Evolutionary conservation across 2,888 invertebrate genomes (phyloP).

Genomic region (Buathra laborator): DNA sequence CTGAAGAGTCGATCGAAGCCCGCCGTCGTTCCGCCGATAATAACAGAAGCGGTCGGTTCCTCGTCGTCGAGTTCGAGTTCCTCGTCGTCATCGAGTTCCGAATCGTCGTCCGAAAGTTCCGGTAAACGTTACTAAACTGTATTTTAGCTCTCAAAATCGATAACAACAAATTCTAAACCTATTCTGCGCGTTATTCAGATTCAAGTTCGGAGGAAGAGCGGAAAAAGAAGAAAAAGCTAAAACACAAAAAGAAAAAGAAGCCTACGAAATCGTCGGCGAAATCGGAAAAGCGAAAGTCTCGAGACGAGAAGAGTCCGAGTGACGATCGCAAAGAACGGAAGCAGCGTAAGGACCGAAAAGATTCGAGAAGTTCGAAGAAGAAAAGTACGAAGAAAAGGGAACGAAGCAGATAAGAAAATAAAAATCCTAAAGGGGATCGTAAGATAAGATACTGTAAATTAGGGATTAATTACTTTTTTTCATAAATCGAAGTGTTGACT

Average conservation of each 20-base stretch:
- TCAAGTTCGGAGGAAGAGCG: conserved; percentile 70
- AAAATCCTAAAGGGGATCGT: neutral
- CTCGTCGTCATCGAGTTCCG: conserved; percentile 64
- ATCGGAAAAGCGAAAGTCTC: conserved; percentile 57
- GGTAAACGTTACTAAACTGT: conserved; percentile 26
- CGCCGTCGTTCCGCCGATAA: conserved; percentile 72
- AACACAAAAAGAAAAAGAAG: conserved; percentile 68
- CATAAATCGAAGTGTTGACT: conserved; percentile 50
- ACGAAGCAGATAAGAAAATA: conserved; percentile 24
- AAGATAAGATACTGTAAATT: conserved; percentile 36
- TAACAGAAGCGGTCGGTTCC: conserved; percentile 68
- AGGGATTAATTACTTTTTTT: conserved; percentile 40
- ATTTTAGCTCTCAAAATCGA: neutral
- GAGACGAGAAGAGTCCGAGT: conserved; percentile 25
- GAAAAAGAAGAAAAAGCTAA: conserved; percentile 71
- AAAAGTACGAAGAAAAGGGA: conserved; percentile 48
- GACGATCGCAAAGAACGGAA: conserved; percentile 33
- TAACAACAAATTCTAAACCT: neutral
- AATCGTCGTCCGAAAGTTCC: conserved; percentile 62
- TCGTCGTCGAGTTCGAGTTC: conserved; percentile 78
- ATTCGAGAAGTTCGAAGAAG: conserved; percentile 45
- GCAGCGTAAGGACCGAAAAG: conserved; percentile 46
- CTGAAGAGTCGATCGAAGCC: conserved; percentile 91
- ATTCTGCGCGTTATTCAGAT: conserved; percentile 30
- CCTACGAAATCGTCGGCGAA: conserved; percentile 66